phyloP scores from a whole-genome alignment of 2,113 vertebrate genomes.

The Ceyx melanurus region DNA sequence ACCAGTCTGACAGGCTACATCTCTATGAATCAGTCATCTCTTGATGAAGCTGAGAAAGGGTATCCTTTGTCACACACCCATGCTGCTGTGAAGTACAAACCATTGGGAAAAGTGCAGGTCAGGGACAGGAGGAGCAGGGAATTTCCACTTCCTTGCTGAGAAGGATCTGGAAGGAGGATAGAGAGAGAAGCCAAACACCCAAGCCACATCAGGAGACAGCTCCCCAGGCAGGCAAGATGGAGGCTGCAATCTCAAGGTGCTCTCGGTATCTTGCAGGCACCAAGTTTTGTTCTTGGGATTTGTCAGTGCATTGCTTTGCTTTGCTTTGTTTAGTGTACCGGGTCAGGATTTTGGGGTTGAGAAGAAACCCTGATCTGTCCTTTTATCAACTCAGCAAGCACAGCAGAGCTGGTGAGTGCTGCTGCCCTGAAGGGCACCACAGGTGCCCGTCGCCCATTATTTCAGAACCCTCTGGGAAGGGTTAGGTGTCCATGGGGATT shows the following conservation, averaged over 20 bases:
- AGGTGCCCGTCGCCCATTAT: background rate
- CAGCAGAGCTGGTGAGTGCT: accelerated
- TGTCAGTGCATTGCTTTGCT: background rate
- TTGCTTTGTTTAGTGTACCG: background rate
- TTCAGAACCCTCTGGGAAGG: background rate
- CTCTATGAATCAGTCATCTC: no score
- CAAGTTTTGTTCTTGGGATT: background rate
- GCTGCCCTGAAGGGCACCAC: background rate
- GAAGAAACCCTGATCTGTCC: background rate
- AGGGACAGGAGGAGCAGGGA: background rate
- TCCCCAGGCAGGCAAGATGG: background rate
- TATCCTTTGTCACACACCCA: constrained; percentile 66
- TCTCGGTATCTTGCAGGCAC: background rate
- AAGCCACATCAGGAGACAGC: background rate
- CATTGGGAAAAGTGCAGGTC: constrained; percentile 23
- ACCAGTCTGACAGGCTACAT: no score
- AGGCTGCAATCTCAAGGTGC: background rate
- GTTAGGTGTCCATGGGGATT: background rate
- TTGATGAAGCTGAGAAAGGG: constrained; percentile 74
- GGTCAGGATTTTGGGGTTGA: background rate
- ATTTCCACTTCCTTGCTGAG: background rate
- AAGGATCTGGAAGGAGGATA: background rate
- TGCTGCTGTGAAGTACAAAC: constrained; percentile 77
- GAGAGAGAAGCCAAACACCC: background rate
- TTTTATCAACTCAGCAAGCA: background rate